Base-by-base conservation (phyloP, 1,140 invertebrate species). In the Helicorthomorpha holstii region DNA sequence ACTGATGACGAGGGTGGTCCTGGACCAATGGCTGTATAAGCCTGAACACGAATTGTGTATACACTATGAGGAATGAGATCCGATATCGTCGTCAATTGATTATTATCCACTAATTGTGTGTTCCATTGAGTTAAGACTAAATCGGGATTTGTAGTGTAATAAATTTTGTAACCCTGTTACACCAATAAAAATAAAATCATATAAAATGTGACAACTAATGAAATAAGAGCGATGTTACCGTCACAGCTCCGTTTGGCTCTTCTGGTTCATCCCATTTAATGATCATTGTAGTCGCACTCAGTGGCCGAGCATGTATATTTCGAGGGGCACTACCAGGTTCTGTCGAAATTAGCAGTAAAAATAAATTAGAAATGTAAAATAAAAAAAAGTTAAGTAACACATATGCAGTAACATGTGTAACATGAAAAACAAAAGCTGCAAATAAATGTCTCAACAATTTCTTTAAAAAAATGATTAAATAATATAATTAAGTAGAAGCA, bases 191-290 rank as follows among this genome's bases (percentile, higher is more conserved):
- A 44, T 48, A 7, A 24, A 23, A 22, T 4, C 27, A 47, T 21
- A 54, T 21, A 16, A 53, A n/a, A 1, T 51, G 51, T 34, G 29
- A 7, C 44, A 46, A 46, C 19, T 46, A 25, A 22, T 22, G 25
- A 22, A 22, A 19, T 10, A 46, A 7, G 25, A 7, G 44, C 7
- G 44, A 7, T 19, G 25, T 34, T 34, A 94, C 91, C 69, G 85
- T 90, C 52, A 98, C 87, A 79, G 91, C 83, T 58, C 93, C 94
- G 69, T 97, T 96, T 19, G 92, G 89, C 57, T 84, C 91, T 66
- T 94, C 89, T 22, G 93, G 93, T 64, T 91, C 88, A 63, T 92
- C 84, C 94, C 94, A 98, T 62, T 93, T 87, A 60, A 98, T 91
- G 0, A 83, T 81, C 79, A 98, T 89, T 19, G 91, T 96, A 63